Base-by-base conservation (phyloP, 2,113 vertebrate genomes). In the Albula goreensis region DNA sequence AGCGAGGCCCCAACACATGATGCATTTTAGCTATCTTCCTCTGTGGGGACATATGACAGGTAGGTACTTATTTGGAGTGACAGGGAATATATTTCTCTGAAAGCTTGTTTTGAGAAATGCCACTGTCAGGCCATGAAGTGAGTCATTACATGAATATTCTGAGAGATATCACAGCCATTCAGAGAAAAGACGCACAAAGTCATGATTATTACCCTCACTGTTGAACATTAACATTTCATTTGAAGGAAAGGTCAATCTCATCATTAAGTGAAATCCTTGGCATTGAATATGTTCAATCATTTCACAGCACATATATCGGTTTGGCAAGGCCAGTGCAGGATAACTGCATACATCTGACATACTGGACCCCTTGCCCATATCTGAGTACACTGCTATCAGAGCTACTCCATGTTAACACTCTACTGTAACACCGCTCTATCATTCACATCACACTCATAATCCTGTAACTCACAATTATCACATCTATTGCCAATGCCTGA, bases 21-120 rank as follows among this genome's bases (percentile, higher is more conserved):
- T 70, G 82, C 49, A 86, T 88, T 87, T 63, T 85, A 31, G 50
- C 48, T 50, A 53, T 22, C 57, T 48, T 51, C 25, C 83, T 88
- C 60, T 74, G 63, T 74, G 31, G 48, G 50, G 41, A 74, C 52
- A 87, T 81, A 82, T 41, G 82, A 88, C 86, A 89, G 85, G 66
- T 85, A 90, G 85, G 22, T 77, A 60, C 86, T 77, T 57, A 57
- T 66, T n/a, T 9, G 63, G 51, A 49, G 57, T 50, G 19, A 53
- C 63, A 84, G 19, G 31, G 49, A 51, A 17, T 25, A 49, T 84
- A 80, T 31, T 49, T n/a, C 57, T 25, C 80, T 15, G 48, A 50
- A 86, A 2, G 9, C 56, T 57, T 41, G 49, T 51, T 22, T 13
- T 80, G 13, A 51, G 25, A 78, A 25, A 22, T 80, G 3, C 74